Evolutionary conservation across 2,797 vertebrate genomes (phyloP), one percentile per base, ranked within the genome.

Genomic region (Microctenopoma stevenorrisi): DNA sequence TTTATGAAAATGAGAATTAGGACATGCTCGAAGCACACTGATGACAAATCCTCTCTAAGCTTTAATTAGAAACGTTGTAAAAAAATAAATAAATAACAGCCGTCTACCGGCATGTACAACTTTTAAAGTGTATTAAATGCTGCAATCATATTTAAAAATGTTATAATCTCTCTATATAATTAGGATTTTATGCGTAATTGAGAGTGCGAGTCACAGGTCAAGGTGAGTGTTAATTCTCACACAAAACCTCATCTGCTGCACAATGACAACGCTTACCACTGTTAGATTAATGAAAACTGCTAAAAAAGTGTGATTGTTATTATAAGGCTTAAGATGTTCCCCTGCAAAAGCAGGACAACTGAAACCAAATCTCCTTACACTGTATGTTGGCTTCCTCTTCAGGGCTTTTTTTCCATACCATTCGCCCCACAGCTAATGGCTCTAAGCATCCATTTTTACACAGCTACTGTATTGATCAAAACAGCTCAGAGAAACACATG

Each of bases 71-170:
- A 94, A 92, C 84, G 79, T 89, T 92, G 90, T 91, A 61, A 67
- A 69, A 73, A 91, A 90, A 54, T 55, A 77, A 59, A 90, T 86
- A 68, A 59, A 89, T 86, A 68, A 84, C 84, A 77, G 73, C 78
- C 76, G 80, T 87, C 90, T 76, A 88, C 79, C 82, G 78, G 86
- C 92, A 92, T 87, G 87, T 92, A 92, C 91, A 93, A 94, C 92
- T 94, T 94, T 94, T 94, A 94, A 94, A 94, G 94, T 94, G 93
- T 94, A 94, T 95, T 95, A 94, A 95, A 94, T 91, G 93, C 92
- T 88, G 91, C 94, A 93, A 94, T 94, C 93, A 94, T 94, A 92
- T 94, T 94, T 93, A 88, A 93, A 93, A 94, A 94, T 68, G 83
- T 89, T 89, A 90, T 94, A 95, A 95, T 94, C 93, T 93, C 92